Conservation (phyloP, 1,140 invertebrate genomes). For the Coenobita brevimanus region DNA sequence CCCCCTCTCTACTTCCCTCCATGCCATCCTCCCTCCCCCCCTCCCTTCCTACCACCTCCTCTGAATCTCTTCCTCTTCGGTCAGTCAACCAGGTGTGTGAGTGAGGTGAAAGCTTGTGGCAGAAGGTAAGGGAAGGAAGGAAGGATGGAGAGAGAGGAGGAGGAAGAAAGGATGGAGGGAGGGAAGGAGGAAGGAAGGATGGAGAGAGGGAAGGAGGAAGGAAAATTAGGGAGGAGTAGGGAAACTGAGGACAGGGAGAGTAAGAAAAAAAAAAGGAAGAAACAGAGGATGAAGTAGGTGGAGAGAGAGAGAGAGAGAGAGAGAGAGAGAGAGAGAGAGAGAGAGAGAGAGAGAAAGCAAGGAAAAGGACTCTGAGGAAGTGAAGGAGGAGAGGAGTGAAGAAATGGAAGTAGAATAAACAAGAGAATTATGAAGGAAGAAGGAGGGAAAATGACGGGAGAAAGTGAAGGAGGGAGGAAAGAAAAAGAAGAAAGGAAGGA, state of each 20-base stretch:
- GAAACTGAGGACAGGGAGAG: background rate
- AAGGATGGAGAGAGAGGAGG: conserved; percentile 10
- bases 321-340: conserved; percentile 33
- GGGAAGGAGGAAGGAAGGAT: background rate
- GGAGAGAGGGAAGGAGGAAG: background rate
- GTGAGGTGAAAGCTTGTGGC: background rate
- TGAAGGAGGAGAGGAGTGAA: background rate
- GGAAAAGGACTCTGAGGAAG: background rate
- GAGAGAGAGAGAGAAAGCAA: conserved; percentile 20
- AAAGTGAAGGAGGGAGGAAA: background rate
- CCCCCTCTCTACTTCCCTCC: background rate
- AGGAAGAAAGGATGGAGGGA: conserved; percentile 21
- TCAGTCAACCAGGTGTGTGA: background rate
- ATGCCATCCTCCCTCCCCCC: no score
- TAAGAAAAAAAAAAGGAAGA: background rate
- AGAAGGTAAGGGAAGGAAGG: no score
- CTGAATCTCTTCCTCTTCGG: no score
- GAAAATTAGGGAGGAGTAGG: background rate
- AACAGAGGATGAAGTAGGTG: background rate
- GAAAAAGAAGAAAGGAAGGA: no score
- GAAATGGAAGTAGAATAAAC: background rate
- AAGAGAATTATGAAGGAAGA: background rate
- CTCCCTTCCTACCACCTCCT: no score
- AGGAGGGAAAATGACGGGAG: background rate
- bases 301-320: conserved; percentile 39